Evolutionary conservation across 2,888 invertebrate species (phyloP).

Genomic region (Zeuzera pyrina): DNA sequence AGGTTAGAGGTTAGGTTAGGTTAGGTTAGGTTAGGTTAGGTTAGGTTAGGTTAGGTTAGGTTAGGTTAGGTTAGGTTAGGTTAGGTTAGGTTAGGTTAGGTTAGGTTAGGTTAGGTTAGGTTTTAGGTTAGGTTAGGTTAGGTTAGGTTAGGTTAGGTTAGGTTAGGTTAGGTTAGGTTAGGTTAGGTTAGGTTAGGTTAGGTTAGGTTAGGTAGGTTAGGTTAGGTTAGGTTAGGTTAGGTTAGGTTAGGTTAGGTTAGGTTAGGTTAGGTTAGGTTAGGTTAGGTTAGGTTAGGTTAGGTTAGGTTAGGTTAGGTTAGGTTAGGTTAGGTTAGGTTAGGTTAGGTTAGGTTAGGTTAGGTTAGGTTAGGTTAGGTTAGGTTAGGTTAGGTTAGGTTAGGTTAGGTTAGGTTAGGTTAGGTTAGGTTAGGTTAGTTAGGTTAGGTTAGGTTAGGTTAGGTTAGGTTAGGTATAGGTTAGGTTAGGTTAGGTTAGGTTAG

Average conservation of each 20-base stretch:
- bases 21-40: constrained; percentile 14
- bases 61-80: constrained; percentile 7
- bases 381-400: constrained; percentile 17
- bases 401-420: constrained; percentile 16
- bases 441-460: constrained; percentile 13
- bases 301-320: constrained; percentile 15
- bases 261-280: constrained; percentile 18
- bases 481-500: constrained; percentile 21
- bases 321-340: constrained; percentile 11
- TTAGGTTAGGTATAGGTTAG: constrained; percentile 17
- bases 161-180: constrained; percentile 15
- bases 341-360: constrained; percentile 10
- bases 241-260: constrained; percentile 18
- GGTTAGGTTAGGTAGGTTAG: no score
- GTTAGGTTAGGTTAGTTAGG: constrained; percentile 17
- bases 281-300: constrained; percentile 12
- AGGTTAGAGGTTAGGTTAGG: constrained; percentile 15
- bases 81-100: constrained; percentile 7
- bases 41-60: constrained; percentile 11
- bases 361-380: constrained; percentile 13
- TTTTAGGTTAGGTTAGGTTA: constrained; percentile 2
- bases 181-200: constrained; percentile 12
- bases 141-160: constrained; percentile 13
- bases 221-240: constrained; percentile 17
- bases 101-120: constrained; percentile 8